Evolutionary conservation across 92 coral and sea anemone species (phyloP).

Genomic region (Umimayanthus kanabou): DNA sequence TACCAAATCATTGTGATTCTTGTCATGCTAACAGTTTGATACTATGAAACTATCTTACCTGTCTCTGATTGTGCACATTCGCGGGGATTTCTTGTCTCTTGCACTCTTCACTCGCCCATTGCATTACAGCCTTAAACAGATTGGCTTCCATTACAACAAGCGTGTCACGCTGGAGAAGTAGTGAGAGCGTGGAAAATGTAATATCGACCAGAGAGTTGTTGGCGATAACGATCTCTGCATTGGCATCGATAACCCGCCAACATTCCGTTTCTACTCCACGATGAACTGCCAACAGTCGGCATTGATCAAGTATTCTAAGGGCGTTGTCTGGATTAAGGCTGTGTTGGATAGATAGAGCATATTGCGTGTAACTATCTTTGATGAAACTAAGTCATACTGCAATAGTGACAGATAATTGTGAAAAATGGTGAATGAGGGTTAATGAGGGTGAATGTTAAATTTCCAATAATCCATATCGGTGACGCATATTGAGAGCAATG

Average conservation of each 20-base stretch:
- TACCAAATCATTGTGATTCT: too few species aligned
- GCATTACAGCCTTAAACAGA: slow-evolving; percentile 55
- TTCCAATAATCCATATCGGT: too few species aligned
- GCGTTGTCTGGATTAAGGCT: slow-evolving; percentile 54
- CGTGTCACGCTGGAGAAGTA: slow-evolving; percentile 56
- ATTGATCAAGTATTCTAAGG: slow-evolving; percentile 48
- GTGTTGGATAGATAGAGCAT: neutral
- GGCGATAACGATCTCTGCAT: slow-evolving; percentile 48
- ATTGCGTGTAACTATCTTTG: too few species aligned
- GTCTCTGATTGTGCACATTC: slow-evolving; percentile 54
- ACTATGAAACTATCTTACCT: neutral
- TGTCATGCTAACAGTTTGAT: too few species aligned
- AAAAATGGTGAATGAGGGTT: too few species aligned
- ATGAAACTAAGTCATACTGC: too few species aligned
- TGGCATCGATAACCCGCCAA: slow-evolving; percentile 55
- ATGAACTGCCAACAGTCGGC: slow-evolving; percentile 56
- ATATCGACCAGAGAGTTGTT: slow-evolving; percentile 42
- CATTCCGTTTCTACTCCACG: slow-evolving; percentile 57
- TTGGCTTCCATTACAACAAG: slow-evolving; percentile 60
- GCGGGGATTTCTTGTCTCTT: slow-evolving; percentile 48
- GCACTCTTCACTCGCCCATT: slow-evolving; percentile 66
- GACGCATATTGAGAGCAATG: too few species aligned
- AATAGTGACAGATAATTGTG: neutral
- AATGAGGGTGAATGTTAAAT: too few species aligned
- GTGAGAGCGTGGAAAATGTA: slow-evolving; percentile 53